Base-by-base conservation (phyloP, 2,797 vertebrate genomes). In the Pseudomugil gertrudae region DNA sequence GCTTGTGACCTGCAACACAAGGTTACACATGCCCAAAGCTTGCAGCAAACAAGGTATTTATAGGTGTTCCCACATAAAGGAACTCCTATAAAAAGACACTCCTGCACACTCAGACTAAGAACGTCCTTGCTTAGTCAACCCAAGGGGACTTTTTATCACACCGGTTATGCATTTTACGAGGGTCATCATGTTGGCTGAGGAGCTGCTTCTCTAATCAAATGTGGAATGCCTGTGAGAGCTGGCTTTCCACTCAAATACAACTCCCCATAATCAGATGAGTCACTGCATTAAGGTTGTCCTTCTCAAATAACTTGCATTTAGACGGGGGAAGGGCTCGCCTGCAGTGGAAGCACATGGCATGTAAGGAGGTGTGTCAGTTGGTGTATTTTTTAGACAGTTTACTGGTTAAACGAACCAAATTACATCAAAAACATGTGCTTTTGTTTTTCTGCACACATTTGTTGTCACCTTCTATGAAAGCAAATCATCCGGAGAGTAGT, bases 101-200 rank as follows among this genome's bases (percentile, higher is more conserved):
- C 11, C 4, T 14, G 24, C 55, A 38, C n/a, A 9, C 57, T 27
- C 24, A 60, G 50, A 76, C 66, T 58, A 57, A 45, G 64, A 36
- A 63, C 63, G 83, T 72, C 90, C 82, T 89, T 85, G 81, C 72
- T 55, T 66, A 30, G 29, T 69, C 76, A 87, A 83, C 76, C 78
- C 84, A 84, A 87, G 84, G 84, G 79, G 77, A 86, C 69, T 80
- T 89, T 90, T 86, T 88, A 88, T 83, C 76, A 72, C 26, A 7
- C 59, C 61, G 65, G 55, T 87, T 74, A 66, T 76, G 69, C 29
- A 15, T 79, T 87, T 88, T 79, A 91, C 24, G 62, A 84, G 72
- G 52, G 35, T 63, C 69, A 82, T 86, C 66, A 51, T 53, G 64
- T 54, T 58, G 76, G 77, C 74, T 59, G 48, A 75, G 74, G 67